phyloP scores from a whole-genome alignment of 1,140 invertebrate genomes.

The Caerostris darwini region DNA sequence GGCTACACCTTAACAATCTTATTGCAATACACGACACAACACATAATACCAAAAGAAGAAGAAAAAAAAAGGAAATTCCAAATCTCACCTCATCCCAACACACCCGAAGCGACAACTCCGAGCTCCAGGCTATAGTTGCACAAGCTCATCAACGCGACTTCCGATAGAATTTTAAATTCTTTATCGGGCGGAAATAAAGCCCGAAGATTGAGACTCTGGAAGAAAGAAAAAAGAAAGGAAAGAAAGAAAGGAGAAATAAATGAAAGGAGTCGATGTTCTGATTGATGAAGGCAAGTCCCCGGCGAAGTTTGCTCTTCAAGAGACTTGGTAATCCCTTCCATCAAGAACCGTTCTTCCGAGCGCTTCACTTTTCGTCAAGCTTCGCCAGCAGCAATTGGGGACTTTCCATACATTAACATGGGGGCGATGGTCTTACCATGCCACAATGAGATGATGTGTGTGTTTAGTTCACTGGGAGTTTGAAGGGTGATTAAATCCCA shows the following conservation, averaged over 20 bases:
- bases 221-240: conserved; percentile 11
- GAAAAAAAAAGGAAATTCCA: neutral
- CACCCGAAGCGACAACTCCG: neutral
- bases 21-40: neutral
- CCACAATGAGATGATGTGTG: neutral
- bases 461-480: neutral
- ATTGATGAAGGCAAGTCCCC: conserved; percentile 55
- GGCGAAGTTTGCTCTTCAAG: conserved; percentile 61
- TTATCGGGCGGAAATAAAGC: conserved; percentile 41
- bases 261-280: conserved; percentile 54
- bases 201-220: neutral
- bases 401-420: conserved; percentile 34
- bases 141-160: conserved; percentile 47
- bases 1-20: neutral
- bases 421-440: neutral
- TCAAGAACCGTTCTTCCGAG: conserved; percentile 66
- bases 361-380: conserved; percentile 64
- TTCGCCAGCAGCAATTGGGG: conserved; percentile 4
- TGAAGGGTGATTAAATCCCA: neutral
- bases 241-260: conserved; percentile 60
- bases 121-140: conserved; percentile 1
- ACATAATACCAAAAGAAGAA: neutral
- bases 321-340: conserved; percentile 65
- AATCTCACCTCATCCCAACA: neutral
- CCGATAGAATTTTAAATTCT: conserved; percentile 65